Evolutionary conservation across 2,797 vertebrate species (phyloP), one percentile per base, ranked within the genome.

Genomic region (Strix occidentalis): DNA sequence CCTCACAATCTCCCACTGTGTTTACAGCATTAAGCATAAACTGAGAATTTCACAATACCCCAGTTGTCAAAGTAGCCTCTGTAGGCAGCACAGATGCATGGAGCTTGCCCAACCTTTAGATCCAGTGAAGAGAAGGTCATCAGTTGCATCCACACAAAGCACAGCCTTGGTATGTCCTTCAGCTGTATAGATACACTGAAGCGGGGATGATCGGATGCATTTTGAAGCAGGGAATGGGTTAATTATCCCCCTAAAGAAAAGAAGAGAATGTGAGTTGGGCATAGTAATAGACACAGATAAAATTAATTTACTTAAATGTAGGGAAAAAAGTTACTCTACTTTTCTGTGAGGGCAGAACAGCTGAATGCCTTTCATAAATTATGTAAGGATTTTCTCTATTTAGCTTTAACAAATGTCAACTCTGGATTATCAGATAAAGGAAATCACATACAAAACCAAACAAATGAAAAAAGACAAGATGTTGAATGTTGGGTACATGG

Each of bases 121-220:
- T 81, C 99, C 99, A 10, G 99, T 99, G 96, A 99, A 99, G 57
- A 99, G 99, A 72, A 99, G 98, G 96, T 99, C 99, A 53, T 99
- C 99, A 3, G 99, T 99, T 83, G 99, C 98, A 78, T 99, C 99
- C 23, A 99, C 98, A 56, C 99, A 99, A 66, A 99, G 98, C 46
- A 99, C 98, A 25, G 99, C 99, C 91, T 99, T 99, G n/a, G 98
- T 98, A 84, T 99, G 99, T 5, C 99, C 99, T 98, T 99, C 99
- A 9, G 99, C 99, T 80, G 99, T 97, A 28, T 98, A 98, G 51
- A 98, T 96, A 78, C 99, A 99, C 96, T 99, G 99, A 54, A 99
- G 98, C 2, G 98, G 98, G 54, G 98, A 96, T 0, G 96, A 94
- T 31, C 98, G 97, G 90, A 96, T 93, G 79, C 95, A 98, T 94